These are phyloP conservation scores for Limnothrissa miodon DNA, from an alignment of 2,113 vertebrate genomes.

Conservation along the genomic window DNA sequence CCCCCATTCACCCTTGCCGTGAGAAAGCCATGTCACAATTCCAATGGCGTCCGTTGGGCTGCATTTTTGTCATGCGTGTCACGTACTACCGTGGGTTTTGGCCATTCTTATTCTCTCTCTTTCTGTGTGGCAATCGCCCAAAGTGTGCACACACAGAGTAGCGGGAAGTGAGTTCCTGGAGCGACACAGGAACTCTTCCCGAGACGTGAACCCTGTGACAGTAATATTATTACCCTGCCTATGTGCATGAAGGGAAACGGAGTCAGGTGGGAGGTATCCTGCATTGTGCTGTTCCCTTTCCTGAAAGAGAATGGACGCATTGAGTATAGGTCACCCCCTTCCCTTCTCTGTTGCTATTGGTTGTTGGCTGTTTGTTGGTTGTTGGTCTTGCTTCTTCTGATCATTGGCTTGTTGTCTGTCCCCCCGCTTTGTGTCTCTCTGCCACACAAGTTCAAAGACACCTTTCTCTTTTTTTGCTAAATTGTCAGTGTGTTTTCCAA, in stretches of 20 bases:
- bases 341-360: not conserved
- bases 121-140: not conserved
- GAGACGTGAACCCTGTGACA: not conserved
- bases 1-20: not conserved
- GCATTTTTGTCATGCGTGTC: not conserved
- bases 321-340: not conserved
- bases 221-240: not conserved
- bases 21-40: not conserved
- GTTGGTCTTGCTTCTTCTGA: not conserved
- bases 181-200: not conserved
- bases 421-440: not conserved
- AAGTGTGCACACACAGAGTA: not conserved
- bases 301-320: conserved; percentile 8
- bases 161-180: not conserved
- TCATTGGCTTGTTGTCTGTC: not conserved
- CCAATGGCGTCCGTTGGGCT: too few species aligned
- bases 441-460: not conserved
- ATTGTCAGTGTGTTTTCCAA: too few species aligned
- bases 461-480: not conserved
- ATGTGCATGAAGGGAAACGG: not conserved
- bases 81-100: not conserved
- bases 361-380: not conserved
- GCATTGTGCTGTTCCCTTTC: conserved; percentile 10
- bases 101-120: not conserved
- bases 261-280: not conserved